Base-by-base conservation (phyloP, 2,888 invertebrate species). In the Belgica antarctica region DNA sequence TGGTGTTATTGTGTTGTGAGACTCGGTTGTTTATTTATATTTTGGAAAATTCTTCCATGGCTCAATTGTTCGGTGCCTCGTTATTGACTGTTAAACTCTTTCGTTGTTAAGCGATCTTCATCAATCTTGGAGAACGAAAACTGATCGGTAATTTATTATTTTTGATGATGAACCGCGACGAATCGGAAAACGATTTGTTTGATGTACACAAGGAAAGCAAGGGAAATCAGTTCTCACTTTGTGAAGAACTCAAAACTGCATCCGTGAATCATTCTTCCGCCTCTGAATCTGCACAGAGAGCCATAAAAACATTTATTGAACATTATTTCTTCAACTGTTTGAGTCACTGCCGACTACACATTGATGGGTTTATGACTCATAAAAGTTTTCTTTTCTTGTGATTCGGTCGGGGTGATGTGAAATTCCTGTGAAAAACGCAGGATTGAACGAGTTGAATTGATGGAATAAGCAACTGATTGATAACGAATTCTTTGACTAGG, bases 11-110 rank as follows among this genome's bases (percentile, higher is more conserved):
- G 25, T 62, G 62, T 66, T 65, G 47, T 65, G 65, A 22, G 52
- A 41, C 65, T 46, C 46, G 46, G 31, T 65, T 66, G 65, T 47
- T 66, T 66, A 66, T 66, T 66, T 66, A 66, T 41, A 41, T 41
- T 34, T 34, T 34, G 34, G 12, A 46, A 31, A 31, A 12, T 62
- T 62, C 34, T 34, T 63, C 24, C 41, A 19, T 34, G 34, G 65
- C 36, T 25, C 27, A 25, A n/a, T 10, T 66, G 8, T 66, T 22
- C 27, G 27, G 65, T 25, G 47, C 41, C 47, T 47, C 19, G 62
- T 41, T 34, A n/a, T 19, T 22, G 34, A 61, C 25, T 27, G 17
- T 5, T 10, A 66, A 28, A 41, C n/a, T n/a, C n/a, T n/a, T n/a
- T n/a, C n/a, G 47, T 27, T 22, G 15, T 41, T 41, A 8, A 63